Conservation (phyloP, 1,140 invertebrate genomes). For the Limonius californicus region DNA sequence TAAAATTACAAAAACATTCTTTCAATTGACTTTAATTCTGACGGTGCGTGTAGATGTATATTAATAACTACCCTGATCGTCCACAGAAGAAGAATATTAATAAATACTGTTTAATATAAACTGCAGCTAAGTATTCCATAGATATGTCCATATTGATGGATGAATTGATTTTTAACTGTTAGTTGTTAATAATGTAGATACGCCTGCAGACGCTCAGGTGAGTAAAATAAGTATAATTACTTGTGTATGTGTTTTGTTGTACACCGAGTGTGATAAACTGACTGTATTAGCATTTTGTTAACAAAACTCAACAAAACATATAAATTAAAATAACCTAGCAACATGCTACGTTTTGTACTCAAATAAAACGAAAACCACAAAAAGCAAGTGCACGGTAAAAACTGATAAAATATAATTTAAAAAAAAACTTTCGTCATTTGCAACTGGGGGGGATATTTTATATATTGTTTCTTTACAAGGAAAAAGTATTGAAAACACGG, state of each 20-base stretch:
- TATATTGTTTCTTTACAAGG: neutral
- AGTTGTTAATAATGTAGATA: too few relatives aligned
- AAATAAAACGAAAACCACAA: slow-evolving; percentile 15
- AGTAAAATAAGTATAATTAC: too few relatives aligned
- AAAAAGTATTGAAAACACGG: neutral
- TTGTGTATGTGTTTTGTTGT: slow-evolving; percentile 15
- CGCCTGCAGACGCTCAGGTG: neutral
- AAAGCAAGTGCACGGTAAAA: slow-evolving; percentile 16
- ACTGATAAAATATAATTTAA: slow-evolving; percentile 27
- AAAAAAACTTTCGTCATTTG: slow-evolving; percentile 42
- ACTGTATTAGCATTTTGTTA: slow-evolving; percentile 12
- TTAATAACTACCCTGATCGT: neutral
- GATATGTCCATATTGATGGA: too few relatives aligned
- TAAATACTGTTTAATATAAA: neutral
- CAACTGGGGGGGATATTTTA: slow-evolving; percentile 33
- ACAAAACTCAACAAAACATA: slow-evolving; percentile 14
- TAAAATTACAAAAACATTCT: neutral
- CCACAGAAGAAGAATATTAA: neutral
- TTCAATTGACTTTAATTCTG: slow-evolving; percentile 1
- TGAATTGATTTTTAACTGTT: too few relatives aligned
- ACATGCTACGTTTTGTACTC: slow-evolving; percentile 21
- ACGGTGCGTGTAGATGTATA: neutral
- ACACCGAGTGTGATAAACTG: slow-evolving; percentile 1
- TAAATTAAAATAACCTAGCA: slow-evolving; percentile 14
- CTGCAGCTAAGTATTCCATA: too few relatives aligned